Evolutionary conservation across 2,113 vertebrate species (phyloP), one percentile per base, ranked within the genome.

Genomic region (Poeciliopsis prolifica): DNA sequence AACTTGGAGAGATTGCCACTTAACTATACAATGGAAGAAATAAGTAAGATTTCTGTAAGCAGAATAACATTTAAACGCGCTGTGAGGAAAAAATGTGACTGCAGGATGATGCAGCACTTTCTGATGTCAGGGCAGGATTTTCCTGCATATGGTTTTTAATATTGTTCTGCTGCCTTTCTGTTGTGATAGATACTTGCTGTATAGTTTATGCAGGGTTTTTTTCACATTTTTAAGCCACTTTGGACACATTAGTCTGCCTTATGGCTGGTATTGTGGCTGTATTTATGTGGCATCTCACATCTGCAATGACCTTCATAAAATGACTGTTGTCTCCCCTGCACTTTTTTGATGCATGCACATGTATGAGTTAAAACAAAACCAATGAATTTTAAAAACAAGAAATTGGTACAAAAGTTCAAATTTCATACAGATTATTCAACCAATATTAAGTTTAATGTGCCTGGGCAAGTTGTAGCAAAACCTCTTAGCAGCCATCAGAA

Each of bases 241-340:
- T 78, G 77, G 81, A 84, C 83, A 80, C 87, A 86, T 91, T 84
- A 79, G 70, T 88, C 67, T 85, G 28, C 71, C 88, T 89, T 84
- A 85, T 83, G 54, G 71, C 65, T 1, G 15, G 54, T 30, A n/a
- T 51, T 79, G 30, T 30, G 37, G 73, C 65, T 69, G 3, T 54
- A 80, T 69, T 63, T 82, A 35, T 64, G 69, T 69, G 66, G 68
- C 74, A 75, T 85, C 79, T 66, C 80, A 72, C 78, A 75, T 69
- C 63, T 19, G 61, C 62, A 37, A 40, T 40, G 77, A 74, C 85
- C 83, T 78, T 76, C 58, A 69, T 67, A 70, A 79, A 61, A 72
- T 68, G 77, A 77, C 73, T 70, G 29, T 69, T 63, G 70, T 84
- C 77, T 84, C 69, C 74, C 80, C 82, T 10, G 35, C 31, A 77